Conservation (phyloP, 2,113 vertebrate genomes). For the Proterorhinus semilunaris region DNA sequence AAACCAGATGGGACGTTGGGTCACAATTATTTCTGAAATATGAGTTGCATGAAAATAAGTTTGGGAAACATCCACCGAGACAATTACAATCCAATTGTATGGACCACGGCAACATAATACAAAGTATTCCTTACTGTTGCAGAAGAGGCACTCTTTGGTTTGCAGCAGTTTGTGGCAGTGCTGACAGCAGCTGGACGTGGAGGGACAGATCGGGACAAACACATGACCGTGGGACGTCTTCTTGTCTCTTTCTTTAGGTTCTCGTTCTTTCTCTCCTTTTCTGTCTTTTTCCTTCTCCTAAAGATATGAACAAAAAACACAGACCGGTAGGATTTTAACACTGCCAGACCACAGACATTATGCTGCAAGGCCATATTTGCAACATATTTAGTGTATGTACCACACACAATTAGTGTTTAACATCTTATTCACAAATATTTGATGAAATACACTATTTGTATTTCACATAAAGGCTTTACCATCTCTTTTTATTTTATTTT, state of each 20-base stretch:
- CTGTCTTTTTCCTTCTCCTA: constrained; percentile 86
- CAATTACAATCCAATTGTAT: background rate
- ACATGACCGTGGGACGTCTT: constrained; percentile 79
- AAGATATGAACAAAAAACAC: background rate
- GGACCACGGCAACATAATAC: too few species aligned
- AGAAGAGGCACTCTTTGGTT: constrained; percentile 83
- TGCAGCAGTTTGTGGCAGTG: constrained; percentile 81
- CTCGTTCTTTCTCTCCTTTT: constrained; percentile 83
- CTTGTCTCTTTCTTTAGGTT: constrained; percentile 87
- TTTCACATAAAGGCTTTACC: background rate
- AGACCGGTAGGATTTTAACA: too few species aligned
- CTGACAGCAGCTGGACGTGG: constrained; percentile 77
- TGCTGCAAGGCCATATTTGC: too few species aligned
- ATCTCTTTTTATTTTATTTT: background rate
- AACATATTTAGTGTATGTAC: too few species aligned
- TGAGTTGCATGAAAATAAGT: background rate
- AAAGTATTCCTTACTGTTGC: constrained; percentile 80
- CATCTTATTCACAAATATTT: too few species aligned
- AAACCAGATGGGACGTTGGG: background rate
- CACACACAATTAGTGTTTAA: too few species aligned
- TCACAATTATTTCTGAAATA: background rate
- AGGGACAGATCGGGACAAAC: constrained; percentile 70
- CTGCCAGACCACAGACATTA: too few species aligned
- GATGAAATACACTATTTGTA: too few species aligned
- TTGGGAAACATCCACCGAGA: background rate